Percentiles rank a stretch among this genome's conserved stretches.
These are phyloP conservation scores for Papilio xuthus DNA, from an alignment of 1,140 invertebrate species.

Conservation along the genomic window DNA sequence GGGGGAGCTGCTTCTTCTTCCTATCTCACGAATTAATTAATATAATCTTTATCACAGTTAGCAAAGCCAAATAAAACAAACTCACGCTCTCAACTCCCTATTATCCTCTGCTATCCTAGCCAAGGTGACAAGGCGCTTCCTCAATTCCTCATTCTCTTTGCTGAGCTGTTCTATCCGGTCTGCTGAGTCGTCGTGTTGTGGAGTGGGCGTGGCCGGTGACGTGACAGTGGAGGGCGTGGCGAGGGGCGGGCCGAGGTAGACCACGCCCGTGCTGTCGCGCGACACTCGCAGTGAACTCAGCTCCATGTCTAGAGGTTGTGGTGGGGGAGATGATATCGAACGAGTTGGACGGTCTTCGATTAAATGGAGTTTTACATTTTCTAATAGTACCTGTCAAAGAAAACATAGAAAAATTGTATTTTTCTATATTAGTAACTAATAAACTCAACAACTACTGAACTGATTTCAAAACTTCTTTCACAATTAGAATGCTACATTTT, in stretches of 20 bases:
- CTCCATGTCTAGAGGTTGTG: constrained; percentile 89
- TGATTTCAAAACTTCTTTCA: too few species aligned
- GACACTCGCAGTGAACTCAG: constrained; percentile 86
- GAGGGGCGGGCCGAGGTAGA: constrained; percentile 85
- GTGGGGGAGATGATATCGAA: constrained; percentile 91
- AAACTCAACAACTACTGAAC: too few species aligned
- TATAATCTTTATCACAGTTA: too few species aligned
- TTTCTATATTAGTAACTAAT: background rate
- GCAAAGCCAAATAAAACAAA: constrained; percentile 37
- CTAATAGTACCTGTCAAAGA: constrained; percentile 84
- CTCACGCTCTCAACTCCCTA: constrained; percentile 74
- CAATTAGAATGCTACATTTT: background rate
- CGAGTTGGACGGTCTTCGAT: constrained; percentile 90
- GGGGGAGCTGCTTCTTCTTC: too few species aligned
- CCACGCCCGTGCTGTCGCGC: constrained; percentile 86
- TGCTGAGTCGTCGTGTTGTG: constrained; percentile 60
- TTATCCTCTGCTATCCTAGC: constrained; percentile 74
- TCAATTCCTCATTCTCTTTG: constrained; percentile 73
- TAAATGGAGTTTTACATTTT: constrained; percentile 85
- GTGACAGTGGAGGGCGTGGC: constrained; percentile 52
- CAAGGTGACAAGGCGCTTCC: constrained; percentile 61
- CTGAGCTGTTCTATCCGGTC: constrained; percentile 63
- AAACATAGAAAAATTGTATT: background rate
- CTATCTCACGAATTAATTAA: too few species aligned
- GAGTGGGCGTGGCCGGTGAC: constrained; percentile 57